Evolutionary conservation across 2,888 invertebrate genomes (phyloP).

Genomic region (Torymus texanus): DNA sequence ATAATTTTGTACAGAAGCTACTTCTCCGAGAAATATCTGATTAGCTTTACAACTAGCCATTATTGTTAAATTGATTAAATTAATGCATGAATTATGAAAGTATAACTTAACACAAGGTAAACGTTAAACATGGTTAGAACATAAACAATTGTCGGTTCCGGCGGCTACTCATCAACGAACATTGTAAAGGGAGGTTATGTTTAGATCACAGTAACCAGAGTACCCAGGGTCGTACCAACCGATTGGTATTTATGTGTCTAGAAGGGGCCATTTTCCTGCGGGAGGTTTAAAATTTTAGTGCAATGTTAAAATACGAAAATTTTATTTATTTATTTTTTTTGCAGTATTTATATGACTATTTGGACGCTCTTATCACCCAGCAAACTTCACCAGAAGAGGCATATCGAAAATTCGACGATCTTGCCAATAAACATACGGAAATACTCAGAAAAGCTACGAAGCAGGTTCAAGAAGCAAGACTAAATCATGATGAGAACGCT

Average conservation of each 20-base stretch:
- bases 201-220: neutral
- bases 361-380: constrained; percentile 97
- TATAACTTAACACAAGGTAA: no score
- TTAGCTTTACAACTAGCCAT: constrained; percentile 68
- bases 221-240: no score
- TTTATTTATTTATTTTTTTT: constrained; percentile 56
- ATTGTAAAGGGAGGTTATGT: constrained; percentile 38
- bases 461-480: constrained; percentile 93
- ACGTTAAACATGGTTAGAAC: neutral
- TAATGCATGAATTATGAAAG: no score
- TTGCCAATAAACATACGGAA: constrained; percentile 94
- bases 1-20: constrained; percentile 73
- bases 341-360: constrained; percentile 92
- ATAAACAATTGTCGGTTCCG: neutral
- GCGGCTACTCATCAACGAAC: neutral
- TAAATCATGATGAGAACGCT: constrained; percentile 91
- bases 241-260: no score
- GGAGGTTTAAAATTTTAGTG: no score
- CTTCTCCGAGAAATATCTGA: constrained; percentile 72
- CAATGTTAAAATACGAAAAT: no score
- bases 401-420: constrained; percentile 94
- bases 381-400: constrained; percentile 98
- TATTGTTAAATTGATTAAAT: constrained; percentile 2
- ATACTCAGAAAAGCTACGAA: constrained; percentile 93
- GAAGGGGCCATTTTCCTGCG: no score